Evolutionary conservation across 2,113 vertebrate genomes (phyloP), one percentile per base, ranked within the genome.

Genomic region (Gila orcuttii): DNA sequence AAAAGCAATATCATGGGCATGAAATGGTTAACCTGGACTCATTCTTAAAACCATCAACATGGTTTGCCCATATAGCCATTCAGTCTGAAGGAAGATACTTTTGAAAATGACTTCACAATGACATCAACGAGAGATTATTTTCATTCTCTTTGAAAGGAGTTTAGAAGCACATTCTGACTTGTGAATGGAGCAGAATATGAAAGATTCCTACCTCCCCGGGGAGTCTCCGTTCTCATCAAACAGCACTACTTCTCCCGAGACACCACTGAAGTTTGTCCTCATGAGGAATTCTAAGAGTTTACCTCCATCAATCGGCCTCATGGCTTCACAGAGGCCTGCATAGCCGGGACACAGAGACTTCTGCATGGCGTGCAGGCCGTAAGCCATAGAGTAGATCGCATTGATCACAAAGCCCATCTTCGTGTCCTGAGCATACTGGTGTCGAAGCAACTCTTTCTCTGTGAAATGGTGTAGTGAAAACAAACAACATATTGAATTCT

Each of bases 341-440:
- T 95, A 96, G 36, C 97, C 97, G 0, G 97, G 98, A 84, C 98
- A 99, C 66, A 99, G 92, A 0, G 93, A 71, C 85, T 91, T 89
- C 93, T 99, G 98, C 98, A 99, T 99, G 90, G 97, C 95, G 74
- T 99, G 97, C n/a, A 99, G 95, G 3, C 98, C 98, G 0, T 98
- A 96, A 0, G 98, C 98, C 98, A 99, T 99, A 0, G 98, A 98
- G 83, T 99, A 99, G 88, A 99, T 99, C 0, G 98, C 98, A 1
- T 99, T 99, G 90, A 99, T 99, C 79, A 99, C 98, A 85, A 99
- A 99, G 13, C 98, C 98, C 98, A 99, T 99, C 94, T 99, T 99
- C 83, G 97, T 99, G 94, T 99, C 98, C 90, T 99, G 98, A 69
- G 97, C 97, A 0, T 99, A 98, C 71, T 99, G 97, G 0, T 96